Base-by-base conservation (phyloP, 2,888 invertebrate species). In the Eustalomyia histrio region DNA sequence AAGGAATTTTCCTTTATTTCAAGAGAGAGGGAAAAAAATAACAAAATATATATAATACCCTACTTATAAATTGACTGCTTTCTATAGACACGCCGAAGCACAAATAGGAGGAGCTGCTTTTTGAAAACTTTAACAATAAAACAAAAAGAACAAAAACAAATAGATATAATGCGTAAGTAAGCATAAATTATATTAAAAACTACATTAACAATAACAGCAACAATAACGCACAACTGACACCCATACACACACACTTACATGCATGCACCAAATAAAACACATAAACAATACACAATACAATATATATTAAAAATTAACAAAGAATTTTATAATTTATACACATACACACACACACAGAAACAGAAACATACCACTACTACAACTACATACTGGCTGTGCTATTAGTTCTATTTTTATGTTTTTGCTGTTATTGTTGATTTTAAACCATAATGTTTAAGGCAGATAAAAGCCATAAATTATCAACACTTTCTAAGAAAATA, bases 391-490 rank as follows among this genome's bases (percentile, higher is more conserved):
- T 6, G n/a, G n/a, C n/a, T n/a, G n/a, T n/a, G 29, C 29, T 29
- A 29, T 29, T 29, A 65, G 53, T 65, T 65, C 21, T 52, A 18
- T 52, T 52, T 65, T 18, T 52, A 29, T 53, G 29, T 58, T 65
- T 24, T 24, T 33, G 12, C n/a, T 63, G 33, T 69, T 76, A 52
- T 39, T 72, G 53, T 61, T 67, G 58, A 58, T 74, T 76, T 76
- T 61, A 74, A 65, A 69, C 55, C 65, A 74, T 63, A 78, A 81
- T 81, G 81, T 74, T 81, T 50, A 43, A 75, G 79, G 79, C 82
- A 82, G 82, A 79, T 82, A 82, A 82, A 75, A 63, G 67, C 79
- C 72, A 82, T 82, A 82, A 82, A 82, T 82, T 82, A 82, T 82
- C 75, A 82, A 76, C 82, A 73, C 71, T 82, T 81, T 39, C 60